phyloP scores from a whole-genome alignment of 2,888 invertebrate genomes.

The Drosophila multiciliata region DNA sequence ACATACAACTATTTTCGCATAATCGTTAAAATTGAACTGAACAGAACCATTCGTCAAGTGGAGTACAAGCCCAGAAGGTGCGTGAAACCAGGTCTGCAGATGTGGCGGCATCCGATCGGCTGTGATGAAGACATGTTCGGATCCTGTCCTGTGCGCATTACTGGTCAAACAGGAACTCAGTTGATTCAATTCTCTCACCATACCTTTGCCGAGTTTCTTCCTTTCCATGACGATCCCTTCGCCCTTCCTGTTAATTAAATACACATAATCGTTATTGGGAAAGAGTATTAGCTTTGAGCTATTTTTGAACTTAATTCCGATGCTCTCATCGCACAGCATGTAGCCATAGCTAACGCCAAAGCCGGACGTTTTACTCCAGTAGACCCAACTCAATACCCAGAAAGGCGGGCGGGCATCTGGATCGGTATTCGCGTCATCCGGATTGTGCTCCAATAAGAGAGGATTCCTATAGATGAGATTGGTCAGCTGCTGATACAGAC shows the following conservation, averaged over 20 bases:
- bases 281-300: slow-evolving; percentile 97
- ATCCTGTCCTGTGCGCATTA: no score
- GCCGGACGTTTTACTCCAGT: slow-evolving; percentile 99
- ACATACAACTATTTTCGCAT: slow-evolving; percentile 98
- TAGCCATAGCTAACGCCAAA: slow-evolving; percentile 99
- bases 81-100: no score
- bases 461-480: slow-evolving; percentile 84
- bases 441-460: slow-evolving; percentile 85
- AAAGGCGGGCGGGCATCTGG: slow-evolving; percentile 97
- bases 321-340: slow-evolving; percentile 98
- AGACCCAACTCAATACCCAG: slow-evolving; percentile 99
- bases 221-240: slow-evolving; percentile 96
- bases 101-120: no score
- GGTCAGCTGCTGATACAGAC: slow-evolving; percentile 82
- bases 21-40: slow-evolving; percentile 97
- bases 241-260: slow-evolving; percentile 97
- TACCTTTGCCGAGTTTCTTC: slow-evolving; percentile 90
- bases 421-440: slow-evolving; percentile 95
- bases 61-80: no score
- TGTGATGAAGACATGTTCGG: no score
- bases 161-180: slow-evolving; percentile 85
- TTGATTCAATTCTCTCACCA: slow-evolving; percentile 98
- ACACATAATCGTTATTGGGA: slow-evolving; percentile 96
- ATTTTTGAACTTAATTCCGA: slow-evolving; percentile 99
- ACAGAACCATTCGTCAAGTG: no score